phyloP scores from a whole-genome alignment of 1,140 invertebrate species.

The Galleria mellonella region DNA sequence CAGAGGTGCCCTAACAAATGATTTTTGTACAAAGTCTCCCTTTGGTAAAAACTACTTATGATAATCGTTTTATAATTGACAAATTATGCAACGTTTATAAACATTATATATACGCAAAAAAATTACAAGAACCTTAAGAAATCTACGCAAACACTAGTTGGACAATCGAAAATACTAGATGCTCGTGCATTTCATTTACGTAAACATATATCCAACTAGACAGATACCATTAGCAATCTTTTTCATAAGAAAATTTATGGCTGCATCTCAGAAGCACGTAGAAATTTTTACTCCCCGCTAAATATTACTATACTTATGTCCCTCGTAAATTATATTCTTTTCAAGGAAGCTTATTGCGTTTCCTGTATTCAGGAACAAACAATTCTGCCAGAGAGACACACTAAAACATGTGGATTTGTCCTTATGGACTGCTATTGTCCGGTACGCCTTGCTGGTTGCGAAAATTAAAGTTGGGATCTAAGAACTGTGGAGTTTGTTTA shows the following conservation, averaged over 20 bases:
- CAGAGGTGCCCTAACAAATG: too few species aligned
- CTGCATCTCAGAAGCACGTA: conserved; percentile 39
- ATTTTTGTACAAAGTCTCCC: too few species aligned
- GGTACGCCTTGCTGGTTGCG: conserved; percentile 41
- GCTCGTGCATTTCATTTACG: too few species aligned
- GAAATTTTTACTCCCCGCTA: conserved; percentile 58
- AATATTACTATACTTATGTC: conserved; percentile 54
- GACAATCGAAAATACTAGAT: too few species aligned
- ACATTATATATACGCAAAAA: too few species aligned
- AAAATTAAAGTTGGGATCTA: conserved; percentile 33
- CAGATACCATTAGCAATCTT: conserved; percentile 57
- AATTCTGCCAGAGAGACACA: too few species aligned
- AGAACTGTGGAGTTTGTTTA: background rate
- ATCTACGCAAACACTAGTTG: too few species aligned
- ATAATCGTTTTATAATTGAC: too few species aligned
- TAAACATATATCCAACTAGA: conserved; percentile 15
- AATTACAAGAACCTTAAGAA: too few species aligned
- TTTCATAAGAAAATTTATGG: conserved; percentile 58
- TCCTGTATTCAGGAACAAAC: conserved; percentile 4
- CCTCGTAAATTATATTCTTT: conserved; percentile 70
- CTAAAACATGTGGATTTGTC: background rate
- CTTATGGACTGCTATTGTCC: conserved; percentile 39
- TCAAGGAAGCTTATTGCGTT: conserved; percentile 55
- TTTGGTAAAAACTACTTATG: too few species aligned
- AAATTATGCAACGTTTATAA: too few species aligned